These are phyloP conservation scores for Hemicentrotus pulcherrimus DNA, from an alignment of 35 echinoderm and acorn worm species.

Conservation along the genomic window DNA sequence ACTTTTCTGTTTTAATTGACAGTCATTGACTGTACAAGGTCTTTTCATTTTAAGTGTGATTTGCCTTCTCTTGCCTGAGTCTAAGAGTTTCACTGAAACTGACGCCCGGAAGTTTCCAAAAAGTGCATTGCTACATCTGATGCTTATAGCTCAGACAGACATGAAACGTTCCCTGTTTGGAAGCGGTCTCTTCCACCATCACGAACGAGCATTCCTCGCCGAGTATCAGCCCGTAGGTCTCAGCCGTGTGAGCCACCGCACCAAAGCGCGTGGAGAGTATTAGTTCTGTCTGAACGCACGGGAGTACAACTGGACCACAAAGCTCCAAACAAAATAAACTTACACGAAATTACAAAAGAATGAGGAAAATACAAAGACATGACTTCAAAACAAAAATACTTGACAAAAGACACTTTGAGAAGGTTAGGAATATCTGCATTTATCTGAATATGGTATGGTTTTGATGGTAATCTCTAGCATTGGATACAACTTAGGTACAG, in stretches of 20 bases:
- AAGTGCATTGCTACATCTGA: not conserved
- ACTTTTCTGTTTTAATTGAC: not conserved
- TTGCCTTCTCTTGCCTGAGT: not conserved
- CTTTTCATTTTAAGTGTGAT: not conserved
- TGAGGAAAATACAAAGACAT: not conserved
- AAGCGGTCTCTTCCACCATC: not conserved
- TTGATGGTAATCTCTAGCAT: too few relatives aligned
- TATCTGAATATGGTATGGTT: too few relatives aligned
- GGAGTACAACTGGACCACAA: not conserved
- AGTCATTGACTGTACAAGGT: not conserved
- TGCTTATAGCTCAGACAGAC: not conserved
- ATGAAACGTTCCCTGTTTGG: not conserved
- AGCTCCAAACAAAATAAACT: not conserved
- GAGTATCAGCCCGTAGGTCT: not conserved
- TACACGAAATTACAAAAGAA: not conserved
- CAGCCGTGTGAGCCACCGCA: not conserved
- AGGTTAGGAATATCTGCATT: not conserved
- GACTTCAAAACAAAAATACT: not conserved
- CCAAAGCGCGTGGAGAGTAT: not conserved
- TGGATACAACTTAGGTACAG: too few relatives aligned
- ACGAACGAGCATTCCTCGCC: not conserved
- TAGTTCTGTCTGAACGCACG: not conserved
- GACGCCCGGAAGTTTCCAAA: not conserved
- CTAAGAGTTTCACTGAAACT: not conserved
- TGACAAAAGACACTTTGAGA: not conserved